A percentile compares a stretch with the other conserved stretches of the same genome.
These are phyloP conservation scores for Engraulis encrasicolus DNA, from an alignment of 2,113 vertebrate species.

Conservation along the genomic window DNA sequence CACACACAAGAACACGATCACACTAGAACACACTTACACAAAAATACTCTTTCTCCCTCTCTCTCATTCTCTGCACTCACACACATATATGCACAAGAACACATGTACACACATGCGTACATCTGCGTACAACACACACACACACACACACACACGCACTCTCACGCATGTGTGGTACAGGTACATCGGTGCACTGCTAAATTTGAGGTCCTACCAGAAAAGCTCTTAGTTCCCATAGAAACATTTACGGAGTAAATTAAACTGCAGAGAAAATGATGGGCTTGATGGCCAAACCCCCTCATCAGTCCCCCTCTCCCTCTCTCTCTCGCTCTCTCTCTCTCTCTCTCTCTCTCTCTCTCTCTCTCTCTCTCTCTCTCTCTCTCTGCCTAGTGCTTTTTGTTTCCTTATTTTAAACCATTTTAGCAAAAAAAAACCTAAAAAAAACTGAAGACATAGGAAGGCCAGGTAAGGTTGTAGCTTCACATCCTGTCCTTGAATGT, in stretches of 20 bases:
- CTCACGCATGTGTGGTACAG: constrained; percentile 45
- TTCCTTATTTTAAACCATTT: background rate
- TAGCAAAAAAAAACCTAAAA: too few species aligned
- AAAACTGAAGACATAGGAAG: background rate
- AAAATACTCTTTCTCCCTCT: too few species aligned
- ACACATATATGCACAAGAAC: background rate
- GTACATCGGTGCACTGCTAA: constrained; percentile 54
- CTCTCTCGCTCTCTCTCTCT: too few species aligned
- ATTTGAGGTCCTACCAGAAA: constrained; percentile 54
- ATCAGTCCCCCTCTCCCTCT: background rate
- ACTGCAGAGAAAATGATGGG: constrained; percentile 24
- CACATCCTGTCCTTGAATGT: background rate
- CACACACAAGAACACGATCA: background rate
- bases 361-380: background rate
- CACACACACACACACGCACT: constrained; percentile 29
- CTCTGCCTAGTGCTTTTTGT: background rate
- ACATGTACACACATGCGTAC: background rate
- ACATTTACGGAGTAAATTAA: constrained; percentile 64
- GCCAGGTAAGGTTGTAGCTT: background rate
- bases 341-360: too few species aligned
- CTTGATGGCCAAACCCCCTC: background rate
- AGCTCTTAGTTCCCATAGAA: constrained; percentile 77
- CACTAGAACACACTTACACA: background rate
- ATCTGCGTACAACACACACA: background rate
- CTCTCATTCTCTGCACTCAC: background rate